A percentile compares a stretch with the other conserved stretches of the same genome.
These are phyloP conservation scores for Stictocephala bisonia DNA, from an alignment of 2,888 invertebrate species.

Conservation along the genomic window DNA sequence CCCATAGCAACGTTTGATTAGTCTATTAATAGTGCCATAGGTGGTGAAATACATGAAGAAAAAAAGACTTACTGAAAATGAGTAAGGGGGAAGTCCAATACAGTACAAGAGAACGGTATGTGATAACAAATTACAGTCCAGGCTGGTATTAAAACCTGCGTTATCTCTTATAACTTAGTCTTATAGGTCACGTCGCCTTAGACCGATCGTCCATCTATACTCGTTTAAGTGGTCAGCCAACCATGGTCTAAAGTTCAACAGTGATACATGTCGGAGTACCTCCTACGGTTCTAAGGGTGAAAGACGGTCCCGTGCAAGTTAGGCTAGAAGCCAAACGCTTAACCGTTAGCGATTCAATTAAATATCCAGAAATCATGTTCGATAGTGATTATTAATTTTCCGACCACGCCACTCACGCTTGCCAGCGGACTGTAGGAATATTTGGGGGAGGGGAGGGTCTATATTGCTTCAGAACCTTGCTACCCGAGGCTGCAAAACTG, in stretches of 20 bases:
- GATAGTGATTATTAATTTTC: neutral
- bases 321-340: neutral
- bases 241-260: neutral
- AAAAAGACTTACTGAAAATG: no score
- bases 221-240: conserved; percentile 1
- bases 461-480: neutral
- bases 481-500: neutral
- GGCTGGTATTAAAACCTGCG: no score
- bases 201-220: no score
- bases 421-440: neutral
- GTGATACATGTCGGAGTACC: neutral
- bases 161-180: no score
- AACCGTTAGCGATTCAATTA: neutral
- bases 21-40: no score
- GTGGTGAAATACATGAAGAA: no score
- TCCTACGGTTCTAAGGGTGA: neutral
- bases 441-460: neutral
- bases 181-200: no score
- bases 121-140: no score
- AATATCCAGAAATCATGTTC: neutral
- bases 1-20: no score
- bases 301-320: neutral
- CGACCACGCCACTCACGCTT: neutral
- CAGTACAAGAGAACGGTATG: no score
- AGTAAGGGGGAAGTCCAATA: no score